Percentiles rank a stretch among this genome's conserved stretches.
phyloP scores from a whole-genome alignment of 30 jellyfish, hydroid and myxozoan genomes.

The Sanderia malayensis region DNA sequence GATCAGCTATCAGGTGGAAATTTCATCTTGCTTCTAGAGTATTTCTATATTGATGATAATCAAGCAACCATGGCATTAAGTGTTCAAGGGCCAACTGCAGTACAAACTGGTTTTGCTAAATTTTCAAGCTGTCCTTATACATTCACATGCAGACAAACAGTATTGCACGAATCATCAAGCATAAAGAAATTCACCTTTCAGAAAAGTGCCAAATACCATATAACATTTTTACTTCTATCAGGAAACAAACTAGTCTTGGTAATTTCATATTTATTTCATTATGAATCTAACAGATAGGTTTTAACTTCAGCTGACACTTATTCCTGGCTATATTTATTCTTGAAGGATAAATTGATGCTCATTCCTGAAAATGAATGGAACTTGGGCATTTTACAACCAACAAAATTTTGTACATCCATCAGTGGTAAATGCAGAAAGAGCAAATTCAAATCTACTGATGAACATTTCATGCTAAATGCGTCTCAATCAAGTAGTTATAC shows the following conservation, averaged over 20 bases:
- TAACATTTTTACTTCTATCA: neutral
- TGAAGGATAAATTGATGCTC: no score
- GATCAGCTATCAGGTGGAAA: constrained; percentile 22
- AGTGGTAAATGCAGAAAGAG: constrained; percentile 21
- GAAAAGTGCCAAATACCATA: constrained; percentile 5
- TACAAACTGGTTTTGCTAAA: constrained; percentile 4
- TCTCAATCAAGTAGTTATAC: constrained; percentile 1
- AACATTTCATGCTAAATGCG: constrained; percentile 24
- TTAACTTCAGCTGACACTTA: no score
- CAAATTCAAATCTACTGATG: constrained; percentile 19
- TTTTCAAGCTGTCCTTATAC: constrained; percentile 63
- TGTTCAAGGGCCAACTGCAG: constrained; percentile 4
- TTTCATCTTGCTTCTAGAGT: constrained; percentile 32
- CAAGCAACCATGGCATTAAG: neutral
- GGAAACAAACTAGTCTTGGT: constrained; percentile 43
- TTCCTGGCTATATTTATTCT: no score
- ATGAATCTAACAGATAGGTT: no score
- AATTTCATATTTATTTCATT: neutral
- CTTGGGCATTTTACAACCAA: constrained; percentile 59
- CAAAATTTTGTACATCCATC: constrained; percentile 46
- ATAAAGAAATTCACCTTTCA: neutral
- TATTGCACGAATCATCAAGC: constrained; percentile 13
- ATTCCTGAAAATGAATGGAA: constrained; percentile 64
- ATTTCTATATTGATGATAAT: constrained; percentile 7
- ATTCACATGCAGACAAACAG: constrained; percentile 80